Percentiles rank a stretch among this genome's conserved stretches.
Evolutionary conservation across 2,888 invertebrate species (phyloP).

Genomic region (Cartodere bifasciata): DNA sequence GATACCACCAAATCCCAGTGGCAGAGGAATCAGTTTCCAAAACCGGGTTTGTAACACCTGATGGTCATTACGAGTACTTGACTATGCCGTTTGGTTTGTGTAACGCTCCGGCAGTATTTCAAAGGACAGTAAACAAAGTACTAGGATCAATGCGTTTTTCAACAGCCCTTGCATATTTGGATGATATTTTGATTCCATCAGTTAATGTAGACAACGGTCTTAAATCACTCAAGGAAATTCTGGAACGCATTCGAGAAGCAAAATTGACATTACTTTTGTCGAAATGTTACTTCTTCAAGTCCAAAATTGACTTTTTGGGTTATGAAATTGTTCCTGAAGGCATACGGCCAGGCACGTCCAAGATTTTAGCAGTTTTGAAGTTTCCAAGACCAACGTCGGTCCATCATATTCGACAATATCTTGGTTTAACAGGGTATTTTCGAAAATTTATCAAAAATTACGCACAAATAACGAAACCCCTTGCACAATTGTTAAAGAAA

Average conservation of each 20-base stretch:
- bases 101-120: slow-evolving; percentile 26
- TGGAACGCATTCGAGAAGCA: no score
- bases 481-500: no score
- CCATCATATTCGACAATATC: slow-evolving; percentile 15
- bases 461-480: slow-evolving; percentile 10
- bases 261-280: no score
- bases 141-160: slow-evolving; percentile 4
- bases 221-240: no score
- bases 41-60: slow-evolving; percentile 23
- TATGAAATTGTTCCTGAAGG: slow-evolving; percentile 10
- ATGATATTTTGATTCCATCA: no score
- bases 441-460: slow-evolving; percentile 14
- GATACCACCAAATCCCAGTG: slow-evolving; percentile 24
- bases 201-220: no score
- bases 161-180: slow-evolving; percentile 9
- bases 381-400: slow-evolving; percentile 11
- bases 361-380: slow-evolving; percentile 6
- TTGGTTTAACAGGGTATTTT: slow-evolving; percentile 15
- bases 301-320: slow-evolving; percentile 12
- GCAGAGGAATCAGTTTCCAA: slow-evolving; percentile 16
- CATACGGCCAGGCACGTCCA: slow-evolving; percentile 9
- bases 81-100: slow-evolving; percentile 25
- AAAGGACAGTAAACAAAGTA: slow-evolving; percentile 15
- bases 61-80: slow-evolving; percentile 22
- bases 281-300: slow-evolving; percentile 14